Base-by-base conservation (phyloP, 1,140 invertebrate genomes). In the Drosophila azteca region DNA sequence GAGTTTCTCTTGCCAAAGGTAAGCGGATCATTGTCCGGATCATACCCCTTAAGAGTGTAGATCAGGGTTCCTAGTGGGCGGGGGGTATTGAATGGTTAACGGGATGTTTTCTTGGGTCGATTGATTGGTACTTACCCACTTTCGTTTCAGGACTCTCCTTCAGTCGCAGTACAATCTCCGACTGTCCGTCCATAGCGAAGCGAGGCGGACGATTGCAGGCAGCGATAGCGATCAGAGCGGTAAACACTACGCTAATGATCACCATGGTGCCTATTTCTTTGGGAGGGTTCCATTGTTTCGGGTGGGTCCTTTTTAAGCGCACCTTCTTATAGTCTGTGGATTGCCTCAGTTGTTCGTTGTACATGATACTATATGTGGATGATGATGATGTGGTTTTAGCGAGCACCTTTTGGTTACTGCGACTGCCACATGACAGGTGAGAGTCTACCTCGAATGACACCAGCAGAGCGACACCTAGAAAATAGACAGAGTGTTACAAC, bases 81-180 rank as follows among this genome's bases (percentile, higher is more conserved):
- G 29, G 2, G 26, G 29, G 29, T 2, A 1, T 9, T 31, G 29
- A 2, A n/a, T 13, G 11, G 35, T 39, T 39, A 24, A 24, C 8
- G 0, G 1, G 2, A 46, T 7, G 8, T 13, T 11, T 46, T 6
- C 0, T 7, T 22, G 13, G 22, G 2, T 49, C 3, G 3, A 17
- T 17, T 46, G 1, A 3, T 6, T 15, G 9, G n/a, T 15, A 76
- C 95, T 95, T 92, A 97, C 96, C 96, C 75, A 96, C 94, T 77
- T 96, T 96, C 43, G 96, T 97, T 79, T 97, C 96, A 50, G 95
- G 93, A 45, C 96, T 96, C 93, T 98, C 97, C 91, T 97, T 97
- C 74, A 97, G 93, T 84, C 96, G 94, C 75, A 97, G 93, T 60
- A 98, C 96, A 77, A 98, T 97, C 94, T 97, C 96, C 62, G 96